These are phyloP conservation scores for Oreochromis aureus DNA, from an alignment of 2,113 vertebrate genomes.

Conservation along the genomic window DNA sequence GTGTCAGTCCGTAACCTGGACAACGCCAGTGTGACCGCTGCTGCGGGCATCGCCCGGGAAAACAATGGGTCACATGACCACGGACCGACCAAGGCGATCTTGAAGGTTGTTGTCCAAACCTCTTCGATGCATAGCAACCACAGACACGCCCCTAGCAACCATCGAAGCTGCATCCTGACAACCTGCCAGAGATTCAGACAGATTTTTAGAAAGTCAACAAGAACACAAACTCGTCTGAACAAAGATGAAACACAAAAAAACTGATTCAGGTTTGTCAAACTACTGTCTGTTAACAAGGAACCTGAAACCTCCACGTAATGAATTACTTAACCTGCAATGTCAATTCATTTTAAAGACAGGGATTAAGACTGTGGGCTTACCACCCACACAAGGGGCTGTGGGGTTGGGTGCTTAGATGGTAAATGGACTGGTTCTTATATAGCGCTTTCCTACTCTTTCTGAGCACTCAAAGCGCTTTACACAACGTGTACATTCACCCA, in stretches of 20 bases:
- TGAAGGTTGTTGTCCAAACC: slow-evolving; percentile 58
- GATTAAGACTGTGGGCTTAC: neutral
- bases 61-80: slow-evolving; percentile 84
- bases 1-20: slow-evolving; percentile 68
- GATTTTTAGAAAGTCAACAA: neutral
- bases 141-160: slow-evolving; percentile 6
- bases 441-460: rapidly evolving
- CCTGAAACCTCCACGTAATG: neutral
- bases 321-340: neutral
- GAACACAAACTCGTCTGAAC: neutral
- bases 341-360: rapidly evolving
- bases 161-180: slow-evolving; percentile 17
- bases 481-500: neutral
- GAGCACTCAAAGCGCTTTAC: neutral
- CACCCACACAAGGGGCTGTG: neutral
- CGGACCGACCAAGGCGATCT: slow-evolving; percentile 78
- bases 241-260: neutral
- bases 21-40: slow-evolving; percentile 74
- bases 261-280: neutral
- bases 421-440: rapidly evolving
- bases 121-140: slow-evolving; percentile 32
- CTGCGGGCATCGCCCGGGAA: slow-evolving; percentile 67
- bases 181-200: neutral
- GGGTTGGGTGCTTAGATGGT: neutral
- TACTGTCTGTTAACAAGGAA: neutral